These are phyloP conservation scores for Iselma pallidipennis DNA, from an alignment of 2,888 invertebrate species.

Conservation along the genomic window DNA sequence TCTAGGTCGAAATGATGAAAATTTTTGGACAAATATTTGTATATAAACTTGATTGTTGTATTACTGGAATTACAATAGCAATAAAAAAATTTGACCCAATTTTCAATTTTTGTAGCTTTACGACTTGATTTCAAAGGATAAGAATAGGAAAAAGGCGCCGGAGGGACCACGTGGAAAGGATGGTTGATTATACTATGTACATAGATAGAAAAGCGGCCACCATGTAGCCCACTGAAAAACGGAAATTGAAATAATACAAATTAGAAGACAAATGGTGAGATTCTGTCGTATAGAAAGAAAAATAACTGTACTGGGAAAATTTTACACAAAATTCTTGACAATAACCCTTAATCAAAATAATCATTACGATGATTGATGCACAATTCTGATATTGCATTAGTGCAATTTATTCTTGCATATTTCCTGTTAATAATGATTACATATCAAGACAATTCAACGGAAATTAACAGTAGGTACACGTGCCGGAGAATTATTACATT, in stretches of 20 bases:
- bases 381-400: background rate
- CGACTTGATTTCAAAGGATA: too few species aligned
- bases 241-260: too few species aligned
- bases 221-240: too few species aligned
- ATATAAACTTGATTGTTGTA: background rate
- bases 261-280: too few species aligned
- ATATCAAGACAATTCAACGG: background rate
- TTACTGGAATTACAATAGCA: background rate
- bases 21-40: background rate
- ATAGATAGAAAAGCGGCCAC: too few species aligned
- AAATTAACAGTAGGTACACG: background rate
- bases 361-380: background rate
- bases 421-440: background rate
- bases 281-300: too few species aligned
- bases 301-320: too few species aligned
- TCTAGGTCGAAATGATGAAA: background rate
- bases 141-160: too few species aligned
- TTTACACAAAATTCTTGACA: background rate
- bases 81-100: background rate
- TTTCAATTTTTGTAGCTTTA: background rate
- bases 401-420: background rate
- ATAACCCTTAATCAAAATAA: background rate
- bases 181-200: too few species aligned
- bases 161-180: too few species aligned
- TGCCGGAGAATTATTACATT: background rate